Conservation (phyloP, 2,888 invertebrate genomes). For the Tupiocoris notatus region DNA sequence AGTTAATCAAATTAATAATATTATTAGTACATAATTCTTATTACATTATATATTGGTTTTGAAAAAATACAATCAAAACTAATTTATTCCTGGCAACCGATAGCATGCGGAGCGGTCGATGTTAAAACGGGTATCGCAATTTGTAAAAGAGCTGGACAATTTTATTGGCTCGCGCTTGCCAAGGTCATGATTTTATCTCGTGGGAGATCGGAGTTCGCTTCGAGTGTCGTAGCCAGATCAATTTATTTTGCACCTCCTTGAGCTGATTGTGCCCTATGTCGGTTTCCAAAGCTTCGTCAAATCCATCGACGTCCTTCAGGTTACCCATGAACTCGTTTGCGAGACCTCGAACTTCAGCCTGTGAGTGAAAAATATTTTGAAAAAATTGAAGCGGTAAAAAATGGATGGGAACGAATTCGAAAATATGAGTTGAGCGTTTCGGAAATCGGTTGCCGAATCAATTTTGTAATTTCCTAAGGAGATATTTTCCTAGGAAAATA, state of each 20-base stretch:
- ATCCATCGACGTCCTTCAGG: constrained; percentile 2
- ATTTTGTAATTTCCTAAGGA: neutral
- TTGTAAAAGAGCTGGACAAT: no score
- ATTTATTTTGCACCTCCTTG: constrained; percentile 11
- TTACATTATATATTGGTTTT: no score
- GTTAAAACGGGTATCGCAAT: no score
- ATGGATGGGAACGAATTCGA: neutral
- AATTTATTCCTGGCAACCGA: no score
- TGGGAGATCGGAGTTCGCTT: neutral
- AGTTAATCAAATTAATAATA: no score
- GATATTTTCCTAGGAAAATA: neutral
- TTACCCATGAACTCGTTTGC: neutral
- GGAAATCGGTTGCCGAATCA: no score
- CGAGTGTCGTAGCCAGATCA: constrained; percentile 21
- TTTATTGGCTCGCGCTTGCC: no score
- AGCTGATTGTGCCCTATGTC: constrained; percentile 16
- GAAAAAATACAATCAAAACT: no score
- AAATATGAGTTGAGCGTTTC: no score
- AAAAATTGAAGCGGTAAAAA: neutral
- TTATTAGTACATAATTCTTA: no score
- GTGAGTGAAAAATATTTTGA: neutral
- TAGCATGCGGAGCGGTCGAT: no score
- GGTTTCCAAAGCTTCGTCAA: constrained; percentile 27
- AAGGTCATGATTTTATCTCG: neutral
- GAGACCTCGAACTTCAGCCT: neutral